Evolutionary conservation across 2,113 vertebrate genomes (phyloP).

Genomic region (Atherinomorus stipes): DNA sequence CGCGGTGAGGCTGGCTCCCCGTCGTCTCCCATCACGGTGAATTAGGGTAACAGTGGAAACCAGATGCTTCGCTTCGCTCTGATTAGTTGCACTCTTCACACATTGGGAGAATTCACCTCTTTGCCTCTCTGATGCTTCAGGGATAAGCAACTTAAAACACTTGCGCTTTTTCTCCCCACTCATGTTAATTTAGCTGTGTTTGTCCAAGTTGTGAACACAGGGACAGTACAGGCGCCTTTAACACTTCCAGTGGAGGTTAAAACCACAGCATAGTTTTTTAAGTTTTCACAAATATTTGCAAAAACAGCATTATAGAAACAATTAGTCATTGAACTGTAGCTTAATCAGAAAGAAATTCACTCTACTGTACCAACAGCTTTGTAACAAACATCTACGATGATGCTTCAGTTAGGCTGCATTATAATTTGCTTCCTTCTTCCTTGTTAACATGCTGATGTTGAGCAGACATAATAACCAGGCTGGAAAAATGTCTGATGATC

Average conservation of each 20-base stretch:
- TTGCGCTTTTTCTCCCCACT: too few relatives aligned
- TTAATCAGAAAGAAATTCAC: not conserved
- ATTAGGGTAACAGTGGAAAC: slow-evolving; percentile 44
- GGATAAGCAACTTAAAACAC: not conserved
- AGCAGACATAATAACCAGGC: too few relatives aligned
- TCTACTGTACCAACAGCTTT: not conserved
- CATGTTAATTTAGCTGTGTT: not conserved
- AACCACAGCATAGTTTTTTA: not conserved
- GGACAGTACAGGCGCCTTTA: too few relatives aligned
- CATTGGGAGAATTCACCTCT: slow-evolving; percentile 7
- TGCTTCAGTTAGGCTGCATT: not conserved
- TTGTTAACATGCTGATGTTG: too few relatives aligned
- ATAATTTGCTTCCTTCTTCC: too few relatives aligned
- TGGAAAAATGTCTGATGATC: not conserved
- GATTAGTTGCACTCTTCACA: slow-evolving; percentile 44
- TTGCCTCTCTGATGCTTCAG: slow-evolving; percentile 13
- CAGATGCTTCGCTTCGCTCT: slow-evolving; percentile 53
- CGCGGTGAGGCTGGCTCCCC: slow-evolving; percentile 26
- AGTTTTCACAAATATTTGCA: not conserved
- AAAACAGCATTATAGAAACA: not conserved
- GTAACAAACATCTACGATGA: not conserved
- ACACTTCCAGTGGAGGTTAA: not conserved
- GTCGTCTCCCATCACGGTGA: slow-evolving; percentile 46
- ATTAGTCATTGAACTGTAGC: not conserved
- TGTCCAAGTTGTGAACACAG: too few relatives aligned